phyloP scores from a whole-genome alignment of 2,113 vertebrate species.

The Pristiophorus japonicus region DNA sequence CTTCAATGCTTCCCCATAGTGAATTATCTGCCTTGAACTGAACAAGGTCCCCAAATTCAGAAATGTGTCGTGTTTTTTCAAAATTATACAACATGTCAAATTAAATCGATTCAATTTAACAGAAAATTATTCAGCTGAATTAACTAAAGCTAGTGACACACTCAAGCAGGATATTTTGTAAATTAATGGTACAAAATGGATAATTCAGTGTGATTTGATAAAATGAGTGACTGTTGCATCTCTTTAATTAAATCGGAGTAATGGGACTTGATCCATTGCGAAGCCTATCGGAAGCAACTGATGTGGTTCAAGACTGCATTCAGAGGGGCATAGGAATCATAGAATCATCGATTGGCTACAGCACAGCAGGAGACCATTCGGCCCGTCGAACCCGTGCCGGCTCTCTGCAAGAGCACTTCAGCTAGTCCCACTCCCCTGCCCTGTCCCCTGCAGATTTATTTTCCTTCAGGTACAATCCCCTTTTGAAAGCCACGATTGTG shows the following conservation, averaged over 20 bases:
- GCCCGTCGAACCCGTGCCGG: no score
- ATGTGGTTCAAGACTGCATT: background rate
- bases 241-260: conserved; percentile 1
- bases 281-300: background rate
- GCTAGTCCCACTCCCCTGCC: no score
- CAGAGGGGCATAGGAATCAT: background rate
- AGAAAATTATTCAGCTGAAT: conserved; percentile 12
- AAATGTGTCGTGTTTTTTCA: background rate
- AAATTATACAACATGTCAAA: background rate
- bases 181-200: conserved; percentile 22
- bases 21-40: background rate
- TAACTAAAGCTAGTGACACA: background rate
- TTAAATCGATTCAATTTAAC: conserved; percentile 22
- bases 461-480: no score
- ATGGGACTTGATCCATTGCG: background rate
- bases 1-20: background rate
- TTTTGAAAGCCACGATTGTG: no score
- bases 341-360: no score
- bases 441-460: no score
- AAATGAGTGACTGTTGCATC: background rate
- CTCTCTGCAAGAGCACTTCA: no score
- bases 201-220: conserved; percentile 24
- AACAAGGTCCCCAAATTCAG: background rate
- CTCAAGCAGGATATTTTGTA: conserved; percentile 29
- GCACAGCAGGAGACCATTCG: no score